Conservation (phyloP, 2,888 invertebrate genomes). For the Brachypterus glaber region DNA sequence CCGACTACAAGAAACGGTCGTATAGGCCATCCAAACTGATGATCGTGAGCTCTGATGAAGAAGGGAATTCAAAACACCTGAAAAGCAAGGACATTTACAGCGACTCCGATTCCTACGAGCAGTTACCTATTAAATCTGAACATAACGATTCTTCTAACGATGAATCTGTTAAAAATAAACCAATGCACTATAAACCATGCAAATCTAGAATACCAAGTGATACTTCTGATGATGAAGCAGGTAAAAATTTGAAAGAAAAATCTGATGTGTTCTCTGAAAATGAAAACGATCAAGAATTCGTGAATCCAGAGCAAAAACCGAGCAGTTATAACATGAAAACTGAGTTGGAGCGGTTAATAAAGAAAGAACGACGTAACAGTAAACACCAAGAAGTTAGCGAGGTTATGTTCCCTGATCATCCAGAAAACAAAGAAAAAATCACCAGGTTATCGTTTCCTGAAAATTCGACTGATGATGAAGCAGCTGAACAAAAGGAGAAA, state of each 20-base stretch:
- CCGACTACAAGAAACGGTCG: conserved; percentile 26
- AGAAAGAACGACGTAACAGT: conserved; percentile 34
- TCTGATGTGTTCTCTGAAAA: conserved; percentile 52
- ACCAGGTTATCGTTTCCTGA: conserved; percentile 27
- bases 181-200: conserved; percentile 55
- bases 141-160: neutral
- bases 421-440: conserved; percentile 34
- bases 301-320: conserved; percentile 30
- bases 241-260: conserved; percentile 49
- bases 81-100: conserved; percentile 45
- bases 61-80: conserved; percentile 28
- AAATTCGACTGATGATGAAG: conserved; percentile 36
- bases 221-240: conserved; percentile 61
- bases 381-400: conserved; percentile 32
- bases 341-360: conserved; percentile 31
- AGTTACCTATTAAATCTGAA: conserved; percentile 27
- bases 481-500: conserved; percentile 27
- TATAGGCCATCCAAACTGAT: conserved; percentile 35
- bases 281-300: conserved; percentile 45
- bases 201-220: conserved; percentile 68
- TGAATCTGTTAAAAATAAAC: conserved; percentile 42
- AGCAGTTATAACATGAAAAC: conserved; percentile 39
- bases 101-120: conserved; percentile 47
- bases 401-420: conserved; percentile 3
- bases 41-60: conserved; percentile 38